phyloP scores from a whole-genome alignment of 1,140 invertebrate genomes.

The Ditylenchus dipsaci region DNA sequence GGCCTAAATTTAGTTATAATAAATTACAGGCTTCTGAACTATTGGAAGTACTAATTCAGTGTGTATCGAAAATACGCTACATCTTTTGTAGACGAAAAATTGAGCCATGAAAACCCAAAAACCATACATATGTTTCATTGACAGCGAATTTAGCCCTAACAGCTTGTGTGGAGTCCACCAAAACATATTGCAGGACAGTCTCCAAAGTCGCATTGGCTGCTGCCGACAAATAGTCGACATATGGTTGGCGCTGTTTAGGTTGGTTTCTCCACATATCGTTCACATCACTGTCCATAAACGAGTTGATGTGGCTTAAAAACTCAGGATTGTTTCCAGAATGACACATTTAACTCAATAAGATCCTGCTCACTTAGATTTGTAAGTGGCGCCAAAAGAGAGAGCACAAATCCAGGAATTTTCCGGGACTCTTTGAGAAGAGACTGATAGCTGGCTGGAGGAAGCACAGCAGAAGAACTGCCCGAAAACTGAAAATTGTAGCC shows the following conservation, averaged over 20 bases:
- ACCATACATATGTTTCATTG: slow-evolving; percentile 19
- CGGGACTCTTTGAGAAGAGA: slow-evolving; percentile 30
- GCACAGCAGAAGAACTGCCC: neutral
- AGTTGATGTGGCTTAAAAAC: slow-evolving; percentile 22
- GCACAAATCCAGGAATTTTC: slow-evolving; percentile 33
- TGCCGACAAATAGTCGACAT: slow-evolving; percentile 21
- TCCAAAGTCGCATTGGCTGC: slow-evolving; percentile 25
- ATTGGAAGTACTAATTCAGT: too few species aligned
- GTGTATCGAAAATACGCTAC: too few species aligned
- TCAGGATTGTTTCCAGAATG: neutral
- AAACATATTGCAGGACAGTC: slow-evolving; percentile 24
- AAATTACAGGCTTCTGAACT: too few species aligned
- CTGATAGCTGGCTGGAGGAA: slow-evolving; percentile 49
- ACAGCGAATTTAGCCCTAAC: slow-evolving; percentile 11
- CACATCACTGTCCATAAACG: slow-evolving; percentile 21
- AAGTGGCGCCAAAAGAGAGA: slow-evolving; percentile 28
- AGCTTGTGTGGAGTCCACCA: neutral
- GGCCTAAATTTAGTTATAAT: too few species aligned
- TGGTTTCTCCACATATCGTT: neutral
- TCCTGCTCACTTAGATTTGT: slow-evolving; percentile 32
- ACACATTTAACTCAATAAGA: neutral
- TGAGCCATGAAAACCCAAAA: neutral
- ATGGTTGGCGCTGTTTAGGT: neutral
- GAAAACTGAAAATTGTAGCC: slow-evolving; percentile 11
- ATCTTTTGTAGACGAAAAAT: too few species aligned